Conservation (phyloP, 2,888 invertebrate species). For the Charanyca ferruginea region DNA sequence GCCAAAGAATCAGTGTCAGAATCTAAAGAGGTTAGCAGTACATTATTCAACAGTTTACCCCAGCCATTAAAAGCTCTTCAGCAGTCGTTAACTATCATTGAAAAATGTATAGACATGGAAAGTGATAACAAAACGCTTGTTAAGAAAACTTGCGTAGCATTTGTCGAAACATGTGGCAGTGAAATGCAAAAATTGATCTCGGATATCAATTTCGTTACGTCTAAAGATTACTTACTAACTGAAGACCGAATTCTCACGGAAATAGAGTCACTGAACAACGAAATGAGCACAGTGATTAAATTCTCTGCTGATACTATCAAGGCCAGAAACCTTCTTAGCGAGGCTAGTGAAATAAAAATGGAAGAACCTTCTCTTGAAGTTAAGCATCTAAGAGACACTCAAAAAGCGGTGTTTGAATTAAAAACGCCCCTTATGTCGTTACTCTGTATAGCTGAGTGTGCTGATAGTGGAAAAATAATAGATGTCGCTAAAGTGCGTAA, state of each 20-base stretch:
- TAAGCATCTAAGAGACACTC: conserved; percentile 83
- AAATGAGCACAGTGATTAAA: conserved; percentile 88
- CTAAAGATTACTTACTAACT: conserved; percentile 82
- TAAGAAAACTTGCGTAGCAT: conserved; percentile 93
- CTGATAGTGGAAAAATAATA: conserved; percentile 73
- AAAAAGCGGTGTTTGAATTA: conserved; percentile 84
- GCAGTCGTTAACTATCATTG: conserved; percentile 92
- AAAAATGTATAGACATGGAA: conserved; percentile 93
- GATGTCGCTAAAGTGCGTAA: conserved; percentile 73
- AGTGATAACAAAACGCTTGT: conserved; percentile 93
- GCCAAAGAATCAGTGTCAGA: conserved; percentile 85
- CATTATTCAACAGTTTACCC: conserved; percentile 90
- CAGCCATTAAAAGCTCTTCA: conserved; percentile 92
- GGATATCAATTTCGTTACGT: conserved; percentile 84
- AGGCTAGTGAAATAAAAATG: conserved; percentile 79
- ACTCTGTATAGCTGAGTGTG: conserved; percentile 79
- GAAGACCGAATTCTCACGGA: conserved; percentile 82
- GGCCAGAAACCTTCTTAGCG: conserved; percentile 80
- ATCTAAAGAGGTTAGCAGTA: conserved; percentile 82
- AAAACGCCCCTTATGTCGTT: conserved; percentile 81
- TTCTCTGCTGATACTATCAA: conserved; percentile 90
- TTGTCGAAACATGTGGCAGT: conserved; percentile 91
- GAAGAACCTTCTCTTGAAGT: conserved; percentile 77
- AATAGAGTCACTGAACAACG: conserved; percentile 85
- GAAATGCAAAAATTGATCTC: conserved; percentile 90